Evolutionary conservation across 1,140 invertebrate species (phyloP).

Genomic region (Macrostomum lignano): DNA sequence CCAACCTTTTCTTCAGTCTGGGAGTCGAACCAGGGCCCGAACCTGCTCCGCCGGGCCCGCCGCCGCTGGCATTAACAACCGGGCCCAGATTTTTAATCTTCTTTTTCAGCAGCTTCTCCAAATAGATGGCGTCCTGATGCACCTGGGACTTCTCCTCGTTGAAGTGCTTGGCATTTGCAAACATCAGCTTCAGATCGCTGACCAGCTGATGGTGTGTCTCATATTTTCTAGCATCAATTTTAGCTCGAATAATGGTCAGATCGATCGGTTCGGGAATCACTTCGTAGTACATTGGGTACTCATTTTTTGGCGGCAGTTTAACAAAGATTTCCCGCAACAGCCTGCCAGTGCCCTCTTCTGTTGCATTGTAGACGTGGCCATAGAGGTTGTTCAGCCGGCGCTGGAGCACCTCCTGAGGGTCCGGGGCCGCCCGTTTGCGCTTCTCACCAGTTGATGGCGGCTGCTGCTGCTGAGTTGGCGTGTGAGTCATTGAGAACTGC

Average conservation of each 20-base stretch:
- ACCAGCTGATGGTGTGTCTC: constrained; percentile 36
- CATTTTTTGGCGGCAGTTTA: constrained; percentile 73
- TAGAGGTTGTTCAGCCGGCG: too few species aligned
- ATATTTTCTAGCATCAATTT: constrained; percentile 43
- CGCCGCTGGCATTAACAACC: constrained; percentile 11
- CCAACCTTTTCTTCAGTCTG: too few species aligned
- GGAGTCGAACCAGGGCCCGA: too few species aligned
- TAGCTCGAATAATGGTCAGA: constrained; percentile 64
- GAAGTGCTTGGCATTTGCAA: constrained; percentile 69
- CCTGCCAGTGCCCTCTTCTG: too few species aligned
- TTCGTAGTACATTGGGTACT: constrained; percentile 81
- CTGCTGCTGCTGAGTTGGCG: too few species aligned
- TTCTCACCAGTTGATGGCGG: too few species aligned
- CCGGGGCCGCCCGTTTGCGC: too few species aligned
- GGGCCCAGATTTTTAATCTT: constrained; percentile 35
- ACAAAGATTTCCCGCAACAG: constrained; percentile 66
- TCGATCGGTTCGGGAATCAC: constrained; percentile 74
- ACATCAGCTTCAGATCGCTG: constrained; percentile 54
- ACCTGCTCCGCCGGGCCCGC: too few species aligned
- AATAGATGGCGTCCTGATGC: constrained; percentile 60
- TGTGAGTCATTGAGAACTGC: too few species aligned
- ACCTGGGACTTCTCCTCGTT: constrained; percentile 81
- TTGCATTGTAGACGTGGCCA: too few species aligned
- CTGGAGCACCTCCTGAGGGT: too few species aligned
- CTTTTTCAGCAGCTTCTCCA: constrained; percentile 53